Evolutionary conservation across 2,113 vertebrate genomes (phyloP).

Genomic region (Perca schrenkii): DNA sequence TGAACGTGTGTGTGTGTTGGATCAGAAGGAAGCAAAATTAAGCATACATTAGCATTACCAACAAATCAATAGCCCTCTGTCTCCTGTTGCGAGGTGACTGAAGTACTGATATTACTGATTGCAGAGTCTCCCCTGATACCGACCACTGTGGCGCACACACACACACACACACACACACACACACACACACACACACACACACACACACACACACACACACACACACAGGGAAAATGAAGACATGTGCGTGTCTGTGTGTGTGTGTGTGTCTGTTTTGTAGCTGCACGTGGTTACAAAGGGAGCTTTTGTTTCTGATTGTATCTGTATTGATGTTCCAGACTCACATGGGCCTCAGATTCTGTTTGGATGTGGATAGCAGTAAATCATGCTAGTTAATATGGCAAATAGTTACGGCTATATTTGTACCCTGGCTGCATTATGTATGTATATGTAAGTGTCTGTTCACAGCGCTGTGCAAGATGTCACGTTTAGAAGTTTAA

Average conservation of each 20-base stretch:
- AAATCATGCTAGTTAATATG: constrained; percentile 35
- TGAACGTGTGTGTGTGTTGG: neutral
- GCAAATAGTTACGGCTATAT: constrained; percentile 28
- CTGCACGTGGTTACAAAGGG: constrained; percentile 12
- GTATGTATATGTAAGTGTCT: constrained; percentile 13
- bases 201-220: constrained; percentile 15
- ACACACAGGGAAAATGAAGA: neutral
- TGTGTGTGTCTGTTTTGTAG: constrained; percentile 1
- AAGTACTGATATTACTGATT: constrained; percentile 46
- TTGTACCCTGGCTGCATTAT: constrained; percentile 38
- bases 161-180: constrained; percentile 9
- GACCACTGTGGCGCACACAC: neutral
- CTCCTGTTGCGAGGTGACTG: constrained; percentile 49
- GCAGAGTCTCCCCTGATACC: constrained; percentile 6
- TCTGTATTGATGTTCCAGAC: constrained; percentile 50
- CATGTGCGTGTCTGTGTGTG: neutral
- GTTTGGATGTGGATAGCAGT: constrained; percentile 22
- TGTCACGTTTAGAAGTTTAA: constrained; percentile 13
- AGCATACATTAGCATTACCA: constrained; percentile 55
- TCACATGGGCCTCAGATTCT: constrained; percentile 13
- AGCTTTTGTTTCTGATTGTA: constrained; percentile 36
- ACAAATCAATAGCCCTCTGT: constrained; percentile 61
- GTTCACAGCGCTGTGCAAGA: neutral
- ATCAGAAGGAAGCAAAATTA: constrained; percentile 14
- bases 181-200: constrained; percentile 5